Evolutionary conservation across 2,797 vertebrate genomes (phyloP).

Genomic region (Jordanella pulchra): DNA sequence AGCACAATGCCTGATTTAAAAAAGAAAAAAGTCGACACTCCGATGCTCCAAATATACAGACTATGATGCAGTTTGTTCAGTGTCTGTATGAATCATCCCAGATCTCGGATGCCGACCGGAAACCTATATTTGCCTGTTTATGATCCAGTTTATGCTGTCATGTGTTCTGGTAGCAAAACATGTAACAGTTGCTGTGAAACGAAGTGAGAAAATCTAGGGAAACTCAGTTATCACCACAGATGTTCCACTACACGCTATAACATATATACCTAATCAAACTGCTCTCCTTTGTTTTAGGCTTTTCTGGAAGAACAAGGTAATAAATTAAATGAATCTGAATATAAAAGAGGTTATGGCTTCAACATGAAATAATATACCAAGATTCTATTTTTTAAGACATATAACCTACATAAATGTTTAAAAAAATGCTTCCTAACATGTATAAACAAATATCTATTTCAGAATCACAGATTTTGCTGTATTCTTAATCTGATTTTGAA

Average conservation of each 20-base stretch:
- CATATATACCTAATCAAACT: not conserved
- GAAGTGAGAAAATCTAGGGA: slow-evolving; percentile 23
- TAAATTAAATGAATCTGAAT: not conserved
- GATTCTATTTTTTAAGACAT: not conserved
- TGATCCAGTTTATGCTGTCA: slow-evolving; percentile 54
- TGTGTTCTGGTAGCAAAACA: slow-evolving; percentile 43
- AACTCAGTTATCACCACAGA: slow-evolving; percentile 4
- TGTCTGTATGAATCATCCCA: slow-evolving; percentile 61
- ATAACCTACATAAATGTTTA: slow-evolving; percentile 18
- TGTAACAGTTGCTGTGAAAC: slow-evolving; percentile 28
- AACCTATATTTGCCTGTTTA: slow-evolving; percentile 48
- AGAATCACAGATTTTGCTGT: slow-evolving; percentile 11
- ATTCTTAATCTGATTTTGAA: not conserved
- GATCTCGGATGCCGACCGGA: slow-evolving; percentile 31
- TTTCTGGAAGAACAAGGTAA: not conserved
- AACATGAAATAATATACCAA: too few species aligned
- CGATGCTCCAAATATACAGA: slow-evolving; percentile 57
- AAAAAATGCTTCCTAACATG: slow-evolving; percentile 38
- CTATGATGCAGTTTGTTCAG: slow-evolving; percentile 36
- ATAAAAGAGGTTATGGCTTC: too few species aligned
- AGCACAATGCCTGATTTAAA: not conserved
- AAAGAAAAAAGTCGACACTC: not conserved
- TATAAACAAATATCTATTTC: slow-evolving; percentile 26
- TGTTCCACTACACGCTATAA: not conserved
- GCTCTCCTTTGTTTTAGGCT: not conserved